These are phyloP conservation scores for Periplaneta americana DNA, from an alignment of 1,140 invertebrate genomes.

Conservation along the genomic window DNA sequence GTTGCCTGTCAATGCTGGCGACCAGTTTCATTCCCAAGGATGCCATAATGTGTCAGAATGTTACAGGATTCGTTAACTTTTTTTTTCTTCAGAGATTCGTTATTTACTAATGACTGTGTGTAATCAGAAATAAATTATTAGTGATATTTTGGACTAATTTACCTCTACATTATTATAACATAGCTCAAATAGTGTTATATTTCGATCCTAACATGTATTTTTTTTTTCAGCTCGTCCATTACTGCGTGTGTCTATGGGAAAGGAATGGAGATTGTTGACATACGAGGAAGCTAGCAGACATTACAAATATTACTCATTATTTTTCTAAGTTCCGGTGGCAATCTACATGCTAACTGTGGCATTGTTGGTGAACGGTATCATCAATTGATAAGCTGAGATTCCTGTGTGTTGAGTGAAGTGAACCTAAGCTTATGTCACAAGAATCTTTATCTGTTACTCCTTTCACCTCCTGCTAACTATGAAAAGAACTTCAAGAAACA, in stretches of 20 bases:
- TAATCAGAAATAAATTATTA: neutral
- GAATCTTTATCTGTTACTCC: too few species aligned
- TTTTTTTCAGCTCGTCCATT: neutral
- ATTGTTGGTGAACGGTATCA: too few species aligned
- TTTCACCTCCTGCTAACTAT: too few species aligned
- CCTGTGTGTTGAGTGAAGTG: too few species aligned
- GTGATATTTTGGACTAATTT: neutral
- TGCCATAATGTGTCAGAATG: neutral
- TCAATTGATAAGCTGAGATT: too few species aligned
- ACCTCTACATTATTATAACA: neutral
- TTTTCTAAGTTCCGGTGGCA: too few species aligned
- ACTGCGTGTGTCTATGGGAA: slow-evolving; percentile 2
- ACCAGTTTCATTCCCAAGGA: too few species aligned
- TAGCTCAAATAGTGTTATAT: neutral
- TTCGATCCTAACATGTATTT: neutral
- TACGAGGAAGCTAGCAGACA: neutral
- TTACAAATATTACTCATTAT: too few species aligned
- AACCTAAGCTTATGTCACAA: too few species aligned
- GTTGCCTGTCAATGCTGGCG: too few species aligned
- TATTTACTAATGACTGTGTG: neutral
- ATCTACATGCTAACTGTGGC: too few species aligned
- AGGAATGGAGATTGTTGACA: slow-evolving; percentile 3
- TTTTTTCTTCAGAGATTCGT: neutral
- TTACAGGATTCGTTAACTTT: neutral
- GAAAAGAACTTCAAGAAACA: too few species aligned